Conservation (phyloP, 2,797 vertebrate species). For the Darevskia nairensis region DNA sequence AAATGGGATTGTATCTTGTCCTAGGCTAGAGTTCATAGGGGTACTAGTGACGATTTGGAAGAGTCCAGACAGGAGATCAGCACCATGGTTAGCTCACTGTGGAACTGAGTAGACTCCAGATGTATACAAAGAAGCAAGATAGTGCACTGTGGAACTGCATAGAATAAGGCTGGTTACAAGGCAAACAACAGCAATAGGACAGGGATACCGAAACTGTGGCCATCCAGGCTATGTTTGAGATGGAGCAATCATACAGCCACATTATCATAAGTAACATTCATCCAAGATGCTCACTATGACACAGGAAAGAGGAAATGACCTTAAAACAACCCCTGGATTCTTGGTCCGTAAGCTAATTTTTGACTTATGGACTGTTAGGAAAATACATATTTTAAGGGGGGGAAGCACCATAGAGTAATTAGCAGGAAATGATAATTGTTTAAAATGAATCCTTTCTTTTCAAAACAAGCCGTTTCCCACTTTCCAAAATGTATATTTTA, state of each 20-base stretch:
- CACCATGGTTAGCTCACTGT: not conserved
- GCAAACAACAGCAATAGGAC: not conserved
- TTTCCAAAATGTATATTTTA: conserved; percentile 18
- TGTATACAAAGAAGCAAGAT: no score
- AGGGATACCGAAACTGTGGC: no score
- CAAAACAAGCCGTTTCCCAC: conserved; percentile 21
- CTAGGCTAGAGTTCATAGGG: not conserved
- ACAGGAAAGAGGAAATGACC: not conserved
- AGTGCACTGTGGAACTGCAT: not conserved
- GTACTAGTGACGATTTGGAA: not conserved
- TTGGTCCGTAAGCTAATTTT: conserved; percentile 13
- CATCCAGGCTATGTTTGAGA: not conserved
- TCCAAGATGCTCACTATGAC: not conserved
- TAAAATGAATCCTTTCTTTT: conserved; percentile 3
- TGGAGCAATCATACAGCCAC: not conserved
- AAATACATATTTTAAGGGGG: not conserved
- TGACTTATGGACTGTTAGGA: not conserved
- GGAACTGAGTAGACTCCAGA: not conserved
- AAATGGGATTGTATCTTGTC: not conserved
- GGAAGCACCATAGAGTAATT: not conserved
- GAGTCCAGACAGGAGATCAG: not conserved
- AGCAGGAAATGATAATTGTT: conserved; percentile 18
- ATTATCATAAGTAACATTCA: not conserved
- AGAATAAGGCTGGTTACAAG: not conserved
- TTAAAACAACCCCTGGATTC: not conserved